A percentile compares a stretch with the other conserved stretches of the same genome.
Conservation (phyloP, 2,113 vertebrate genomes). For the Siniperca chuatsi region DNA sequence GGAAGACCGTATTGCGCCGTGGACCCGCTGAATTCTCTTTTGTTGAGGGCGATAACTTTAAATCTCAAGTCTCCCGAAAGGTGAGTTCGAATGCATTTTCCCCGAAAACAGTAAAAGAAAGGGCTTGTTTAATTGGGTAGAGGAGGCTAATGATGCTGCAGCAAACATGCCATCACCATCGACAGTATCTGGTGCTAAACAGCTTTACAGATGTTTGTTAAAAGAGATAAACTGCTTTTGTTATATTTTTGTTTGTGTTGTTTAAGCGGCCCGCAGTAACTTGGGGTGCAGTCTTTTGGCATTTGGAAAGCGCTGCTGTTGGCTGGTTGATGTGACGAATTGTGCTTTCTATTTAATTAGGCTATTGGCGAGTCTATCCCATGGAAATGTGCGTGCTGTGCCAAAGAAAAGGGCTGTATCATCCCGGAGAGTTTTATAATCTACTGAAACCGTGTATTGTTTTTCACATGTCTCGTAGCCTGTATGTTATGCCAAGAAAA, state of each 20-base stretch:
- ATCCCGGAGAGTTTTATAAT: conserved; percentile 57
- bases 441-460: conserved; percentile 45
- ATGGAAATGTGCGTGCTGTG: conserved; percentile 61
- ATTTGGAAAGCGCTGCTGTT: conserved; percentile 30
- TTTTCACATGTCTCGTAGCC: neutral
- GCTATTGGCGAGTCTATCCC: conserved; percentile 73
- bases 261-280: conserved; percentile 32
- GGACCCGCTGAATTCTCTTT: conserved; percentile 36
- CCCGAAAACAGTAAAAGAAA: neutral
- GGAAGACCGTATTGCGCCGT: conserved; percentile 22
- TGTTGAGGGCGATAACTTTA: conserved; percentile 61
- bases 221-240: neutral
- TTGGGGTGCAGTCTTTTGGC: conserved; percentile 48
- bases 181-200: neutral
- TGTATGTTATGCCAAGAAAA: conserved; percentile 28
- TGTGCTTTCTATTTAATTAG: conserved; percentile 81
- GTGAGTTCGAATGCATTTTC: conserved; percentile 64
- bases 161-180: conserved; percentile 9
- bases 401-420: conserved; percentile 71
- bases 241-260: conserved; percentile 20
- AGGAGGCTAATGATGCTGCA: conserved; percentile 32
- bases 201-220: conserved; percentile 21
- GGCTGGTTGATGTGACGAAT: conserved; percentile 73
- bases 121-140: conserved; percentile 13
- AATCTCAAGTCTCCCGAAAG: conserved; percentile 31